phyloP scores from a whole-genome alignment of 2,888 invertebrate species.

The Andrena hattorfiana region DNA sequence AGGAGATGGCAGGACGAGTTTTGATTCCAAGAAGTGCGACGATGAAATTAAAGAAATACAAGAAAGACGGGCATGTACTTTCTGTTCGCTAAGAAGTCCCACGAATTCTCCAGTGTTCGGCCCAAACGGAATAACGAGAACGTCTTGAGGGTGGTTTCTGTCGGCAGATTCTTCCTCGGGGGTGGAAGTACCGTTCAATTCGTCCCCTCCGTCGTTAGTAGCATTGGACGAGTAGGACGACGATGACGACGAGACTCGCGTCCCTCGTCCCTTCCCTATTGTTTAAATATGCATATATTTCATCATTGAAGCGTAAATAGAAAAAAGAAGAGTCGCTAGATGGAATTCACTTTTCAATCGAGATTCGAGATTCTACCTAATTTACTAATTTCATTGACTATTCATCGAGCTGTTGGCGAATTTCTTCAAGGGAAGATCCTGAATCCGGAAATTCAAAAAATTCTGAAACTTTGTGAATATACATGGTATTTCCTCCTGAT shows the following conservation, averaged over 20 bases:
- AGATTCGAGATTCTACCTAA: too few relatives aligned
- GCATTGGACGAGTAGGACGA: conserved; percentile 76
- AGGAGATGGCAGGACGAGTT: too few relatives aligned
- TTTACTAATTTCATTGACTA: too few relatives aligned
- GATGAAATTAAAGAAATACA: neutral
- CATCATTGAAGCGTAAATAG: too few relatives aligned
- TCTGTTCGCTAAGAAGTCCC: conserved; percentile 89
- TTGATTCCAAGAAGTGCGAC: neutral
- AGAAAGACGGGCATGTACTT: conserved; percentile 84
- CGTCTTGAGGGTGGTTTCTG: conserved; percentile 84
- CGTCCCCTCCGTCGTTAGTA: conserved; percentile 77
- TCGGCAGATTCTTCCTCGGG: conserved; percentile 80
- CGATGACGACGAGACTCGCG: conserved; percentile 74
- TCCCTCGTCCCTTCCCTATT: conserved; percentile 74
- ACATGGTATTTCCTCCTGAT: too few relatives aligned
- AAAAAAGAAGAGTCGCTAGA: neutral
- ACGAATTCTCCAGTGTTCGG: conserved; percentile 87
- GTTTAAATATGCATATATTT: neutral
- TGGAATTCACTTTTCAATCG: too few relatives aligned
- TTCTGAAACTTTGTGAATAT: too few relatives aligned
- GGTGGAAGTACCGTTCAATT: conserved; percentile 72
- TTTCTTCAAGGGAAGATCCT: neutral
- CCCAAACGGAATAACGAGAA: conserved; percentile 90
- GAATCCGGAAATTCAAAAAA: too few relatives aligned
- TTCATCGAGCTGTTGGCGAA: too few relatives aligned